Percentiles rank a stretch among this genome's conserved stretches.
phyloP scores from a whole-genome alignment of 2,888 invertebrate genomes.

The Diloba caeruleocephala region DNA sequence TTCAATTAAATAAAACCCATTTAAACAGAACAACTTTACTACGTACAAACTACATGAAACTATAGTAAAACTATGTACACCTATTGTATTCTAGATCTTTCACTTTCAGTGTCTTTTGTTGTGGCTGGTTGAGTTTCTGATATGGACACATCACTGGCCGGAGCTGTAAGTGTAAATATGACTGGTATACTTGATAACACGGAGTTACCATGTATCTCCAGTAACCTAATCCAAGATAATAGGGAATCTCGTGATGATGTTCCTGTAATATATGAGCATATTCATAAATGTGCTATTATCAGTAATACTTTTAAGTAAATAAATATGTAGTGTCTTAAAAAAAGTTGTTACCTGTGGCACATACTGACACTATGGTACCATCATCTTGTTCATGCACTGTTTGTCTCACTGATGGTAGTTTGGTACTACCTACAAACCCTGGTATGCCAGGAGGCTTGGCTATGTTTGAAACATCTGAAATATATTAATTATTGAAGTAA shows the following conservation, averaged over 20 bases:
- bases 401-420: constrained; percentile 85
- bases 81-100: constrained; percentile 26
- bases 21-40: constrained; percentile 45
- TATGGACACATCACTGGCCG: constrained; percentile 81
- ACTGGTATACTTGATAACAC: constrained; percentile 93
- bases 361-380: constrained; percentile 95
- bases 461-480: constrained; percentile 92
- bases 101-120: constrained; percentile 54
- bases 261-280: constrained; percentile 83
- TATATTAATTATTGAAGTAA: too few species aligned
- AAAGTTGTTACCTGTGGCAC: constrained; percentile 91
- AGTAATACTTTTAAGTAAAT: too few species aligned
- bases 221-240: constrained; percentile 96
- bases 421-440: constrained; percentile 80
- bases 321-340: not conserved
- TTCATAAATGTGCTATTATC: too few species aligned
- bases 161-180: constrained; percentile 94
- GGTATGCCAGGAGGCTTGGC: constrained; percentile 89
- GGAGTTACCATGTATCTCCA: constrained; percentile 94
- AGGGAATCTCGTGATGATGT: constrained; percentile 97
- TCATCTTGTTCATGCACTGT: constrained; percentile 98
- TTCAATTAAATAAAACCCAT: constrained; percentile 19
- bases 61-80: constrained; percentile 22
- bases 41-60: constrained; percentile 28
- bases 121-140: constrained; percentile 72